Evolutionary conservation across 2,797 vertebrate genomes (phyloP).

Genomic region (Cynodonichthys magdalenae): DNA sequence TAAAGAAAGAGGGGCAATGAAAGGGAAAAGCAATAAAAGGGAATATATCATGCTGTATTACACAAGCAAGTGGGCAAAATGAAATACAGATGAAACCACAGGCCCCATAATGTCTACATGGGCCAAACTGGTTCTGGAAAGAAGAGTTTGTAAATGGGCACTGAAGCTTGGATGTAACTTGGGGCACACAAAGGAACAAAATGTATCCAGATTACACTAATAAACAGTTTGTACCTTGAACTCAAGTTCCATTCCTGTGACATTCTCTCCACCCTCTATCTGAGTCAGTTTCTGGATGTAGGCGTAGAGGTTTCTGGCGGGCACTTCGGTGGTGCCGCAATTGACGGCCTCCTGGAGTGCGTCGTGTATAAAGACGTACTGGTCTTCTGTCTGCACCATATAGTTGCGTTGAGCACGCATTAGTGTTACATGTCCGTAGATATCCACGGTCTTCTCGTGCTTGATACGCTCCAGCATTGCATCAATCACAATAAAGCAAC

Average conservation of each 20-base stretch:
- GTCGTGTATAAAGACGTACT: conserved; percentile 99
- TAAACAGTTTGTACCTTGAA: conserved; percentile 87
- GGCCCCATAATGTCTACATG: conserved; percentile 76
- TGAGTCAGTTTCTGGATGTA: conserved; percentile 99
- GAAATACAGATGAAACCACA: conserved; percentile 71
- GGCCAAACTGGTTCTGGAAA: conserved; percentile 60
- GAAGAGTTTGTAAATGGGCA: conserved; percentile 35
- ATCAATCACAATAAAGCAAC: conserved; percentile 99
- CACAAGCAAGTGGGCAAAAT: conserved; percentile 45
- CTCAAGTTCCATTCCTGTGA: conserved; percentile 98
- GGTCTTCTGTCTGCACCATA: conserved; percentile 99
- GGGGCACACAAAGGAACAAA: neutral
- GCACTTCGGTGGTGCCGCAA: conserved; percentile 99
- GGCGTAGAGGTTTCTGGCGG: conserved; percentile 96
- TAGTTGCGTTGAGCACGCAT: conserved; percentile 99
- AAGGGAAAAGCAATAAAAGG: conserved; percentile 33
- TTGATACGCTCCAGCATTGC: conserved; percentile 99
- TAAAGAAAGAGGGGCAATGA: conserved; percentile 22
- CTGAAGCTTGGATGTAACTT: conserved; percentile 24
- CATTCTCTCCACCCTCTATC: conserved; percentile 96
- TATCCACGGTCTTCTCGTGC: conserved; percentile 99
- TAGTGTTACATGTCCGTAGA: conserved; percentile 98
- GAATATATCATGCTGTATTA: conserved; percentile 47
- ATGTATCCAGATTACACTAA: neutral
- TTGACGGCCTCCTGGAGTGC: conserved; percentile 97